Base-by-base conservation (phyloP, 2,797 vertebrate species). In the Emydoidea blandingii region DNA sequence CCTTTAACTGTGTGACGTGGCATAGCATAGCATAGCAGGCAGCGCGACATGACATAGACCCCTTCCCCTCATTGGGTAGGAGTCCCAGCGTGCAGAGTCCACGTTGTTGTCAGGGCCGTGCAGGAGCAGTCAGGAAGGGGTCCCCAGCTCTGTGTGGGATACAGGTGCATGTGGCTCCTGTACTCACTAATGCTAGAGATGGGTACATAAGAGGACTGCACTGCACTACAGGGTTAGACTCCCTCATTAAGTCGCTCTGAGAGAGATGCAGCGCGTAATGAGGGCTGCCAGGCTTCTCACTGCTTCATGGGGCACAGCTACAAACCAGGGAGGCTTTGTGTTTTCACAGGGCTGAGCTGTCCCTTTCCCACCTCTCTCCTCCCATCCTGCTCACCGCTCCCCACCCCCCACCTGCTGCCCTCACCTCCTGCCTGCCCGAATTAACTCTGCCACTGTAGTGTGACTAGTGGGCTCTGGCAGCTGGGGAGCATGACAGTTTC, bases 361-460 rank as follows among this genome's bases (percentile, higher is more conserved):
- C 11, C 54, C 34, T 19, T 31, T 78, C 12, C 6, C 27, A 12
- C 41, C 41, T 76, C 41, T 44, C 72, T 44, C 68, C 8, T 12
- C 98, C 98, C 97, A 81, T 97, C 98, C 95, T 98, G 21, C 23
- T 98, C 96, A 97, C 92, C 97, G 21, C 23, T 98, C 96, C 97
- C 92, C 97, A 50, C 54, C 4, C 25, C 54, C 54, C 10, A 27
- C 56, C 56, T 27, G 56, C 25, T 27, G 23, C 56, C 31, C 72
- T 81, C 92, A 89, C 93, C 93, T 90, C 91, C 91, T 56, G 27
- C 78, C 96, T 88, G 96, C 88, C 83, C 12, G 5, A 29, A 25
- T 54, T 54, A 37, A 12, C 65, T 21, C n/a, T 21, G 65, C 65
- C 21, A 11, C 41, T 74, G 19, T 41, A 6, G 21, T 25, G 37